Percentiles rank a stretch among this genome's conserved stretches.
Conservation (phyloP, 2,888 invertebrate species). For the Argynnis bischoffii region DNA sequence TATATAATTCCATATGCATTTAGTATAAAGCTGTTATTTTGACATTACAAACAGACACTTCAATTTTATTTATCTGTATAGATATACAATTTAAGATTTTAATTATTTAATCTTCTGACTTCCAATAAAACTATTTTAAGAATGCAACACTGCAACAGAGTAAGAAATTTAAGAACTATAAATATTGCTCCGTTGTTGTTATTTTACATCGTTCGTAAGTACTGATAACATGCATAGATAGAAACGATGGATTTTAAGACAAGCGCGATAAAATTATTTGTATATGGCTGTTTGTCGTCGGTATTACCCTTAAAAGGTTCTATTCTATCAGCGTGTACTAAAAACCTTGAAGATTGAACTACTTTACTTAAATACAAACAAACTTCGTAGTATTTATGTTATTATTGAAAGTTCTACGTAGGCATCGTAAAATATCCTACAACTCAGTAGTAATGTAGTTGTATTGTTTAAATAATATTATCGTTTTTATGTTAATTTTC, state of each 20-base stretch:
- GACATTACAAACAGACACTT: too few relatives aligned
- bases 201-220: too few relatives aligned
- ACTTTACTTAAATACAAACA: conserved; percentile 3
- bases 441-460: not conserved
- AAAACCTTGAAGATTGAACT: conserved; percentile 1
- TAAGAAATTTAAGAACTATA: too few relatives aligned
- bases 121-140: too few relatives aligned
- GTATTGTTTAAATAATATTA: not conserved
- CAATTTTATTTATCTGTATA: too few relatives aligned
- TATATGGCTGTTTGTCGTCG: not conserved
- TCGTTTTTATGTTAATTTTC: conserved; percentile 39
- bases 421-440: not conserved
- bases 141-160: too few relatives aligned
- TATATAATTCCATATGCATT: too few relatives aligned
- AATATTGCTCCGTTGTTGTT: too few relatives aligned
- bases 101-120: too few relatives aligned
- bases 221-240: not conserved
- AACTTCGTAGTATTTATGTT: not conserved
- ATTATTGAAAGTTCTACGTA: not conserved
- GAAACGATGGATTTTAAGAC: not conserved
- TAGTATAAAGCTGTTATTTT: too few relatives aligned
- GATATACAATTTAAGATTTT: too few relatives aligned
- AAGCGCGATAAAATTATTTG: not conserved
- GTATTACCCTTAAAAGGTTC: not conserved
- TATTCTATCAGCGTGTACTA: conserved; percentile 2